phyloP scores from a whole-genome alignment of 2,888 invertebrate species.

The Elysia crispata region DNA sequence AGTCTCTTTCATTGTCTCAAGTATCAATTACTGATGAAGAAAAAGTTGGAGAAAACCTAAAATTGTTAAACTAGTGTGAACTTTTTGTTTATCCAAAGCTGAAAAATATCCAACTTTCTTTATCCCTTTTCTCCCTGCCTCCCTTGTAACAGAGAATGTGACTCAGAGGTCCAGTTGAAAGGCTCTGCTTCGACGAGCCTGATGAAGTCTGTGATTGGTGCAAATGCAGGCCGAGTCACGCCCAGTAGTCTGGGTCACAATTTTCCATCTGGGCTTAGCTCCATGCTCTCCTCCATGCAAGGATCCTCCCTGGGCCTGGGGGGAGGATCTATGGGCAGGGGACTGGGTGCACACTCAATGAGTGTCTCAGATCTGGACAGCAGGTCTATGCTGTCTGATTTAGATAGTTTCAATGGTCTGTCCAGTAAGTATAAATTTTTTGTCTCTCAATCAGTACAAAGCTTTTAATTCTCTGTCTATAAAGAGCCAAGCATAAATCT shows the following conservation, averaged over 20 bases:
- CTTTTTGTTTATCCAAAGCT: neutral
- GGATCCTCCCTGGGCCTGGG: constrained; percentile 9
- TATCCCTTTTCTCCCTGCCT: neutral
- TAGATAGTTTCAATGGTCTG: constrained; percentile 33
- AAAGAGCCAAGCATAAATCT: too few relatives aligned
- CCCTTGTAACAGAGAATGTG: constrained; percentile 71
- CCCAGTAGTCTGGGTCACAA: constrained; percentile 6
- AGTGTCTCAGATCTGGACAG: neutral
- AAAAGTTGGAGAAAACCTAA: too few relatives aligned
- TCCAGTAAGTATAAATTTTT: too few relatives aligned
- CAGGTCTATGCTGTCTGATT: constrained; percentile 18
- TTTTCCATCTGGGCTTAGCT: neutral
- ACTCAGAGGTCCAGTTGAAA: constrained; percentile 73
- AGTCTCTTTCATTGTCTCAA: too few relatives aligned
- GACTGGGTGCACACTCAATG: neutral
- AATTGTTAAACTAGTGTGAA: neutral
- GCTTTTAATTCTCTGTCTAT: too few relatives aligned
- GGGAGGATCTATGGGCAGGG: neutral
- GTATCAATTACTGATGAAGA: too few relatives aligned
- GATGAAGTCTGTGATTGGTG: constrained; percentile 75
- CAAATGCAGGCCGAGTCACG: constrained; percentile 45
- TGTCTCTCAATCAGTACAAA: too few relatives aligned
- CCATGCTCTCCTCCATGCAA: constrained; percentile 28
- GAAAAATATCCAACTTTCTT: neutral
- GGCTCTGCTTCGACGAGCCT: constrained; percentile 76